Evolutionary conservation across 2,888 invertebrate species (phyloP).

Genomic region (Ecliptopera silaceata): DNA sequence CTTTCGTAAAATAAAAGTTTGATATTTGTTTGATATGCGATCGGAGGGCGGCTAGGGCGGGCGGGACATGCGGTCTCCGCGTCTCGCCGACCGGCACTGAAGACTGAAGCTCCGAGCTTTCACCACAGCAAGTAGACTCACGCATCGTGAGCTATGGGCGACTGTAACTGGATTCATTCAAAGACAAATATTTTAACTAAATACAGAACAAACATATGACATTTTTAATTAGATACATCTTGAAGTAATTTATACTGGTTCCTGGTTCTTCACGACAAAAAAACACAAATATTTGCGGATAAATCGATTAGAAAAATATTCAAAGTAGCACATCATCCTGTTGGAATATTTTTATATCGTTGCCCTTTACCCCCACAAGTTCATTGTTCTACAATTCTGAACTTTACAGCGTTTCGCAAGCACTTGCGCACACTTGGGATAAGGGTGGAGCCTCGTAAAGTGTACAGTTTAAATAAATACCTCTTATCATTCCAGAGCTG

Average conservation of each 20-base stretch:
- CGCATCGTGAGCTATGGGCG: neutral
- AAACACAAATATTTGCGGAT: too few relatives aligned
- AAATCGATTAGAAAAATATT: too few relatives aligned
- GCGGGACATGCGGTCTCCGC: conserved; percentile 45
- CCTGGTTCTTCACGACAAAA: too few relatives aligned
- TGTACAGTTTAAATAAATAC: conserved; percentile 2
- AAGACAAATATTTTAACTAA: neutral
- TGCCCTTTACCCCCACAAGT: neutral
- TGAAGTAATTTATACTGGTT: too few relatives aligned
- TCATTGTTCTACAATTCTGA: neutral
- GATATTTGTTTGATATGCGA: conserved; percentile 27
- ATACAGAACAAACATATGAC: too few relatives aligned
- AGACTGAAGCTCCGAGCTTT: conserved; percentile 42
- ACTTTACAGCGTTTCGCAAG: conserved; percentile 6
- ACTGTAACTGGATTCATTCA: neutral
- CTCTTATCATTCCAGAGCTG: conserved; percentile 2
- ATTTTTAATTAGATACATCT: too few relatives aligned
- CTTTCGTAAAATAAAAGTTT: conserved; percentile 13
- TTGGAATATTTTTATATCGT: neutral
- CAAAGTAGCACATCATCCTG: too few relatives aligned
- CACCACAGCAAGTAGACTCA: conserved; percentile 4
- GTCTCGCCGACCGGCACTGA: conserved; percentile 45
- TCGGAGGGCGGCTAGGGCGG: conserved; percentile 35
- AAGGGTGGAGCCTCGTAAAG: conserved; percentile 6
- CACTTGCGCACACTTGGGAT: conserved; percentile 1